Conservation (phyloP, 2,888 invertebrate species). For the Colostygia pectinataria region DNA sequence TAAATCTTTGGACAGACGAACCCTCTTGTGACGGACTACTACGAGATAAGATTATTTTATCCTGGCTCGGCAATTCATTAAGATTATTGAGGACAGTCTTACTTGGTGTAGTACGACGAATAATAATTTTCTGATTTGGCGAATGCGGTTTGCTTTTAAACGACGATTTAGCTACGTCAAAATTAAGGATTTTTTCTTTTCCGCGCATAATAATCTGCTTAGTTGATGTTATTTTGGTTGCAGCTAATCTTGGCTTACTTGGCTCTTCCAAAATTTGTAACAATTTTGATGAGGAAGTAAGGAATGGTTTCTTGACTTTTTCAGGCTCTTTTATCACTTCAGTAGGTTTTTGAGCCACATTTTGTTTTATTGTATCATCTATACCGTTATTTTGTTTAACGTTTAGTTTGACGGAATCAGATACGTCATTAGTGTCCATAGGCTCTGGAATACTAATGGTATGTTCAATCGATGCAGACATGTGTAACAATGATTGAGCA, state of each 20-base stretch:
- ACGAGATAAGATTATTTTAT: constrained; percentile 73
- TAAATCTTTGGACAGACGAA: constrained; percentile 69
- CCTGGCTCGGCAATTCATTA: constrained; percentile 56
- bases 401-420: constrained; percentile 35
- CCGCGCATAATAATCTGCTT: constrained; percentile 61
- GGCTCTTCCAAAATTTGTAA: constrained; percentile 83
- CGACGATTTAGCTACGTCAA: constrained; percentile 66
- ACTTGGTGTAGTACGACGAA: constrained; percentile 62
- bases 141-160: constrained; percentile 58
- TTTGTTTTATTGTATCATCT: constrained; percentile 52
- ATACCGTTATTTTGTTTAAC: constrained; percentile 50
- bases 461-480: constrained; percentile 75
- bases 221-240: constrained; percentile 50
- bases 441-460: constrained; percentile 56
- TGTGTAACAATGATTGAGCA: constrained; percentile 77
- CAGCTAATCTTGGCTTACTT: constrained; percentile 52
- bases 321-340: constrained; percentile 52
- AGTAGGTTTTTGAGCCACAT: constrained; percentile 48
- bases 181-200: constrained; percentile 76
- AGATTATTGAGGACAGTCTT: constrained; percentile 65
- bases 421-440: constrained; percentile 44
- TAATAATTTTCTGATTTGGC: constrained; percentile 74
- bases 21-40: constrained; percentile 59
- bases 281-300: constrained; percentile 78
- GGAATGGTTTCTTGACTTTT: constrained; percentile 54